Evolutionary conservation across 2,888 invertebrate species (phyloP), one percentile per base, ranked within the genome.

Genomic region (Hypena proboscidalis): DNA sequence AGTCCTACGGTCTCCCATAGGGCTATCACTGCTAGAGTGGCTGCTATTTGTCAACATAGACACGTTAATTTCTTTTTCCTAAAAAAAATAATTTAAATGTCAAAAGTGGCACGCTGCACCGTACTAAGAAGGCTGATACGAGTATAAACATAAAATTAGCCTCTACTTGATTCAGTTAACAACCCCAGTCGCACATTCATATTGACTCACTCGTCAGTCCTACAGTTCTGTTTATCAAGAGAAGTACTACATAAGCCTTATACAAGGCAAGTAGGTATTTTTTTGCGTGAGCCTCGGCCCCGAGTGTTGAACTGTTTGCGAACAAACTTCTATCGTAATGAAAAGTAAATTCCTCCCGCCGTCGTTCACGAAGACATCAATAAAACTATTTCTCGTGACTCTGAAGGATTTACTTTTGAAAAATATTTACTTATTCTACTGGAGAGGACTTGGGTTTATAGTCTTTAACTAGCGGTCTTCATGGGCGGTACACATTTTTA

Each of bases 321-420:
- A 73, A 78, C 81, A 83, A 85, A 84, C 85, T 84, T 80, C 73
- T 74, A 70, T 78, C 72, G 83, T 84, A 85, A 85, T 87, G 85
- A 84, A 86, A 86, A 85, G 86, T 85, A 87, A 87, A 87, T 84
- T 85, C 70, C 60, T 58, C 49, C 45, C 63, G 68, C 59, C 70
- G 67, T 37, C 69, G 62, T 71, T 74, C 67, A 62, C 74, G 71
- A 72, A 74, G 77, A 81, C 82, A 80, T 83, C 84, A 81, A 85
- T 84, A 81, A 77, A 82, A 84, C 85, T 85, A 84, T 80, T 83
- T 77, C 70, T 68, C 58, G 61, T 69, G 68, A 74, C 66, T 75
- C 64, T 49, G 49, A 61, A 70, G 69, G 74, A 67, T 71, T 71
- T 59, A 58, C 67, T 74, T 70, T 60, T 70, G 62, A 74, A 67